Conservation (phyloP, 2,113 vertebrate species). For the Gracilinanus agilis region DNA sequence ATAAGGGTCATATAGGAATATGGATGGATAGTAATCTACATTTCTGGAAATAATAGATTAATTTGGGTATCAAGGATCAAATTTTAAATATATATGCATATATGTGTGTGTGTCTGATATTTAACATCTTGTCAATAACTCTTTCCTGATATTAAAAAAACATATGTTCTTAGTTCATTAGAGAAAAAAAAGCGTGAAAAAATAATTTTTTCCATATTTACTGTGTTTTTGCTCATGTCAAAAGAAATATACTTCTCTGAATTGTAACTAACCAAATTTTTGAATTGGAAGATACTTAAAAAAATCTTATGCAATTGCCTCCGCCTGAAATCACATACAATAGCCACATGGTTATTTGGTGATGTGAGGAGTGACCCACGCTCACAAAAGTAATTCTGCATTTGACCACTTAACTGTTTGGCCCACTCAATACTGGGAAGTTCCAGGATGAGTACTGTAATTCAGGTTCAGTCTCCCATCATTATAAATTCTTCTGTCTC, state of each 20-base stretch:
- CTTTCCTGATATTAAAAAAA: conserved; percentile 7
- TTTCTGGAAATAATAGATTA: background rate
- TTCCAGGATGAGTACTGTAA: background rate
- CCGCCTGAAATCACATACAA: background rate
- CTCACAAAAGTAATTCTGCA: background rate
- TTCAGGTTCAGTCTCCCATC: background rate
- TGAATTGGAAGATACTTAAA: background rate
- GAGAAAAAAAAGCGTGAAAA: conserved; percentile 4
- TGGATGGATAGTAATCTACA: background rate
- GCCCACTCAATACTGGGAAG: background rate
- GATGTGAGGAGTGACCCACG: background rate
- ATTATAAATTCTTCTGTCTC: background rate
- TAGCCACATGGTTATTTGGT: too few relatives aligned
- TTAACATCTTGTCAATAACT: conserved; percentile 1
- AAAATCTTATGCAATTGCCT: background rate
- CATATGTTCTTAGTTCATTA: conserved; percentile 37
- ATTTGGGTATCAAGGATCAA: conserved; percentile 13
- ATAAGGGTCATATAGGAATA: background rate
- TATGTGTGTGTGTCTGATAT: conserved; percentile 19
- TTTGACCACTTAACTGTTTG: background rate
- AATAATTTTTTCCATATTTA: background rate
- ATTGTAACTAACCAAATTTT: background rate
- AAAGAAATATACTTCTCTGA: conserved; percentile 11
- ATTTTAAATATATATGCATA: background rate
- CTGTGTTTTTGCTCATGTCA: background rate